Evolutionary conservation across 2,797 vertebrate species (phyloP), one percentile per base, ranked within the genome.

Genomic region (Lutjanus campechanus): DNA sequence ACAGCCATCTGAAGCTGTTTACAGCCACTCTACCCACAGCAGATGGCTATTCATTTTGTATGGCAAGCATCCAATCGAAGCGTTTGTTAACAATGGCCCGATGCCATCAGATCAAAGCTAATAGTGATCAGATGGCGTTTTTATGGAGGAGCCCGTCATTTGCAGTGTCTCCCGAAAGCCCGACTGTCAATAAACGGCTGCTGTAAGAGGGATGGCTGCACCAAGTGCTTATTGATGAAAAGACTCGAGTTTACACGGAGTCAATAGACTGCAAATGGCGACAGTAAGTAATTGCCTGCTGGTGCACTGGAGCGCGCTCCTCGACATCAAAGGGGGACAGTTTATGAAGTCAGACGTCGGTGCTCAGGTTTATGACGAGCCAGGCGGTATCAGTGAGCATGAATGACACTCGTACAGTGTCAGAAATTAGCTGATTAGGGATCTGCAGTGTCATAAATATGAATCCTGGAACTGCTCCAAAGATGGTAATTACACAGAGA

Each of bases 31-130:
- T 63, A 56, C 69, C 70, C 80, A 17, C 83, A 80, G 84, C 84
- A 88, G 87, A 88, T 88, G 90, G 87, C 70, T 64, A 43, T 84
- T 86, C 79, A 65, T 86, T 77, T 76, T 81, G 65, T 16, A 63
- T 78, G 87, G 81, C 75, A 1, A 69, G 69, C 59, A 25, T 74
- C 83, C 83, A 88, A 59, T 58, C 44, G 1, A 72, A 80, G 65
- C n/a, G 12, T 85, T 83, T 80, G 81, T 81, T 81, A 84, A 89
- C 76, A 82, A 51, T 70, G 84, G 90, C 77, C 61, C 41, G 4
- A 12, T 40, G 79, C 82, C 82, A 84, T 82, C 74, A 53, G 79
- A 85, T 86, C 76, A 86, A 76, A 85, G 77, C 80, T 82, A 70
- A 85, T 59, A 74, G 47, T 69, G 73, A 81, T 88, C 86, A 85